Conservation (phyloP, 1,140 invertebrate species). For the Nasonia longicornis region DNA sequence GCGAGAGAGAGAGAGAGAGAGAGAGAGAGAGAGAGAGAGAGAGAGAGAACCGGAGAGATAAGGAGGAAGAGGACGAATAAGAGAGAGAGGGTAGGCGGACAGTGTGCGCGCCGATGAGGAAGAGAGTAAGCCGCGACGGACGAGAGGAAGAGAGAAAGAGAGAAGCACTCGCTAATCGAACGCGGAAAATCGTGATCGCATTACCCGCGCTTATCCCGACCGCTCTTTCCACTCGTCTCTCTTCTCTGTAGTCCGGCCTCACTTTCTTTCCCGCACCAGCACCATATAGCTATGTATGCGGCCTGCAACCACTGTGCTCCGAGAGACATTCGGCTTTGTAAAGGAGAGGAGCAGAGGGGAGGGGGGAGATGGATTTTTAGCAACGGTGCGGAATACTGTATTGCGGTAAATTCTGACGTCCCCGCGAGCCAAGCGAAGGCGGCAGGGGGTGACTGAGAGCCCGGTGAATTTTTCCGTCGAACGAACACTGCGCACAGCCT, state of each 20-base stretch:
- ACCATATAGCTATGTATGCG: neutral
- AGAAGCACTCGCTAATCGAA: constrained; percentile 59
- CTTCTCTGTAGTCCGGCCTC: neutral
- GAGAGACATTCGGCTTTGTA: neutral
- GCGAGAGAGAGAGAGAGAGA: constrained; percentile 1
- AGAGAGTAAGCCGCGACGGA: constrained; percentile 11
- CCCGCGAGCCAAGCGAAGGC: neutral
- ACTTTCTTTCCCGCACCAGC: neutral
- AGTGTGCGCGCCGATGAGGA: constrained; percentile 15
- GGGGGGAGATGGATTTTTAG: constrained; percentile 21
- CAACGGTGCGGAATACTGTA: constrained; percentile 7
- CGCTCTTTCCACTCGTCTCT: neutral
- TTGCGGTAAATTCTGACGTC: constrained; percentile 1
- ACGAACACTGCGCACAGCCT: constrained; percentile 39
- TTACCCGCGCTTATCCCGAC: constrained; percentile 40
- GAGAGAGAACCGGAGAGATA: constrained; percentile 25
- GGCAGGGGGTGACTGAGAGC: constrained; percentile 44
- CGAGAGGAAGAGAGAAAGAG: constrained; percentile 45
- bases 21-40: constrained; percentile 8
- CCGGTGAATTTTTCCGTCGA: constrained; percentile 53
- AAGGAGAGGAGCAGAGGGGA: neutral
- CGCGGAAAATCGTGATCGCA: constrained; percentile 61
- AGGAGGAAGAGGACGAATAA: constrained; percentile 19
- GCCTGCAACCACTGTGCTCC: neutral
- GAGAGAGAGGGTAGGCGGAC: constrained; percentile 25